Percentiles rank a stretch among this genome's conserved stretches.
phyloP scores from a whole-genome alignment of 2,888 invertebrate species.

The Aproaerema taeniolella region DNA sequence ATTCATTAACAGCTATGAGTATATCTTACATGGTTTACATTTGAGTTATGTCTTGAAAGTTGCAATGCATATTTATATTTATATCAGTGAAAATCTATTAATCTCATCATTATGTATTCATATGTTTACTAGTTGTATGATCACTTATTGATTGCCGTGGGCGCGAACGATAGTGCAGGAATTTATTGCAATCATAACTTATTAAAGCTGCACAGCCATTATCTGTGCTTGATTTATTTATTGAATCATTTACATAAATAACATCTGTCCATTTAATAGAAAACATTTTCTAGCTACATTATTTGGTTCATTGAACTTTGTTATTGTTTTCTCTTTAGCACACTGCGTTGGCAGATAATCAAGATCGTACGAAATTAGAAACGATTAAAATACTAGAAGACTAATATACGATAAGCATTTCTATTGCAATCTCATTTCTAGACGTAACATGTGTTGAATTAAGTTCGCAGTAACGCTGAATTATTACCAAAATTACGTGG shows the following conservation, averaged over 20 bases:
- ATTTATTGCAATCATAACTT: constrained; percentile 38
- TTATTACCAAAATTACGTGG: constrained; percentile 18
- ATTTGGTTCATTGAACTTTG: constrained; percentile 39
- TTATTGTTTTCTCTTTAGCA: constrained; percentile 30
- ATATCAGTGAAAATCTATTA: constrained; percentile 8
- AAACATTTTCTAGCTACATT: constrained; percentile 21
- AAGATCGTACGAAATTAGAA: constrained; percentile 33
- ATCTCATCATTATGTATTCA: constrained; percentile 2
- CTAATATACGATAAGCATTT: constrained; percentile 14
- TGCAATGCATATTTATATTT: constrained; percentile 1
- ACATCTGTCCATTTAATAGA: constrained; percentile 3
- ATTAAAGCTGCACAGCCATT: constrained; percentile 24
- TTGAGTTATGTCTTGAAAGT: not conserved
- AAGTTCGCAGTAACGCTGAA: constrained; percentile 11
- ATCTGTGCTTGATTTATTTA: constrained; percentile 31
- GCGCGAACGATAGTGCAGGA: constrained; percentile 18
- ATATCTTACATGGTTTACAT: not conserved
- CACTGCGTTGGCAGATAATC: constrained; percentile 42
- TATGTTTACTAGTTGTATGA: constrained; percentile 6
- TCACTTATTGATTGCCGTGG: constrained; percentile 29
- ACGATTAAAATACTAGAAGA: constrained; percentile 28
- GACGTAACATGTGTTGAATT: not conserved
- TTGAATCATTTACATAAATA: constrained; percentile 12
- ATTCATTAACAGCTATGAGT: no score
- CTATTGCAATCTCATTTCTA: constrained; percentile 4